Percentiles rank a stretch among this genome's conserved stretches.
phyloP scores from a whole-genome alignment of 2,113 vertebrate species.

The Saccopteryx bilineata region DNA sequence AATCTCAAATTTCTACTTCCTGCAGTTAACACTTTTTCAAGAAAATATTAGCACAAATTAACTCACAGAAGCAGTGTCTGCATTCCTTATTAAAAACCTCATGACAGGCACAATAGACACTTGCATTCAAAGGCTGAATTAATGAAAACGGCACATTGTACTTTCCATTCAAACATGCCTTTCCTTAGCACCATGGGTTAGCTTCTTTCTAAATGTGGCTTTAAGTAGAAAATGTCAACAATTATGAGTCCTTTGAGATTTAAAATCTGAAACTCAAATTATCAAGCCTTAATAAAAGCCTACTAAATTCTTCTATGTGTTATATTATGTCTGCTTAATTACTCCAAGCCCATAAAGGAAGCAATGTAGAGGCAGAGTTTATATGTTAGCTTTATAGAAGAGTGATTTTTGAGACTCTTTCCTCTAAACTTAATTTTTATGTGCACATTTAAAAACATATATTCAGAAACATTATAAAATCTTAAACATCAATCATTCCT shows the following conservation, averaged over 20 bases:
- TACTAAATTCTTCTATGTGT: constrained; percentile 74
- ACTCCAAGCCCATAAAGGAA: constrained; percentile 67
- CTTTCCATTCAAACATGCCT: constrained; percentile 64
- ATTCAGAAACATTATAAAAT: constrained; percentile 50
- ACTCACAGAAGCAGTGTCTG: constrained; percentile 80
- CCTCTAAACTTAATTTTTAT: constrained; percentile 45
- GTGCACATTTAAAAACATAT: constrained; percentile 40
- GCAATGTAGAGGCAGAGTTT: constrained; percentile 37
- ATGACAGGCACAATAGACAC: constrained; percentile 67
- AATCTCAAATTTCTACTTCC: constrained; percentile 39
- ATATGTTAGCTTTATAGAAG: constrained; percentile 56
- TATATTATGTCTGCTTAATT: constrained; percentile 74
- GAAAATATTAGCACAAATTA: constrained; percentile 82
- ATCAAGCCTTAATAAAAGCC: constrained; percentile 76
- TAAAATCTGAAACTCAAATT: constrained; percentile 80
- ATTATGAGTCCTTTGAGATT: constrained; percentile 70
- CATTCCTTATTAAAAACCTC: constrained; percentile 69
- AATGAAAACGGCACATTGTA: constrained; percentile 72
- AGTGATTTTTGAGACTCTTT: constrained; percentile 27
- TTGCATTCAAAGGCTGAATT: constrained; percentile 67
- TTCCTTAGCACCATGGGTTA: constrained; percentile 48
- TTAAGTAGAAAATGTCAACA: constrained; percentile 70
- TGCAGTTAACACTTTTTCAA: constrained; percentile 80
- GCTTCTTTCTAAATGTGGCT: constrained; percentile 68
- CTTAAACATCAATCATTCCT: constrained; percentile 12